phyloP scores from a whole-genome alignment of 2,113 vertebrate species.

The Nycticorax nycticorax region DNA sequence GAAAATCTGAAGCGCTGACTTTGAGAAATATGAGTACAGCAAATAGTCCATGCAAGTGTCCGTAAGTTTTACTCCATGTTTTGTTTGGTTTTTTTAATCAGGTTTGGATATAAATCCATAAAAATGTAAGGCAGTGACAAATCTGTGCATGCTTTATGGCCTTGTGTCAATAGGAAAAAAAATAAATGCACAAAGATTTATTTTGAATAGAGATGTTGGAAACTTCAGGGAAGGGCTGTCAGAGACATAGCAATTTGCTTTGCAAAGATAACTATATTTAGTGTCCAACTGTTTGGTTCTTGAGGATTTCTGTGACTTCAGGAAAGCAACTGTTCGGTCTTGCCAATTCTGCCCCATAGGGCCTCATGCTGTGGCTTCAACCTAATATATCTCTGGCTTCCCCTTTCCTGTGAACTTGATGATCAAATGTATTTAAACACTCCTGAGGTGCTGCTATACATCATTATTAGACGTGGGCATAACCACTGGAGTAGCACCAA shows the following conservation, averaged over 20 bases:
- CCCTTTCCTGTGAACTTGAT: not conserved
- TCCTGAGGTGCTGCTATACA: not conserved
- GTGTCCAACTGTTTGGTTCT: constrained; percentile 65
- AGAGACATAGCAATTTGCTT: constrained; percentile 73
- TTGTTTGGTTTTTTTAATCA: not conserved
- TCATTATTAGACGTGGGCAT: not conserved
- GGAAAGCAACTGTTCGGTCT: constrained; percentile 67
- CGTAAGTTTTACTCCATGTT: not conserved
- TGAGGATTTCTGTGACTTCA: constrained; percentile 62
- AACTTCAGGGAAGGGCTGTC: constrained; percentile 58
- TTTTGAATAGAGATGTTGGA: constrained; percentile 67
- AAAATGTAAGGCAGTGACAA: not conserved
- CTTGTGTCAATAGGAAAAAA: not conserved
- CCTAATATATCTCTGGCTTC: constrained; percentile 14
- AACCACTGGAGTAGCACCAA: not conserved
- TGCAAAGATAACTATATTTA: constrained; percentile 75
- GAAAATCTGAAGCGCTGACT: not conserved
- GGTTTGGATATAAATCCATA: not conserved
- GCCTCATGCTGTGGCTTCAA: constrained; percentile 46
- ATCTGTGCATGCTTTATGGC: not conserved
- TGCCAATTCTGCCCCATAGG: constrained; percentile 14
- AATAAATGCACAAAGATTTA: not conserved
- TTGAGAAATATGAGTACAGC: not conserved
- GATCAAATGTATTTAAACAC: constrained; percentile 31
- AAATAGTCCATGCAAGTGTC: not conserved